Evolutionary conservation across 2,113 vertebrate species (phyloP), one percentile per base, ranked within the genome.

Genomic region (Myanophis thanlyinensis): DNA sequence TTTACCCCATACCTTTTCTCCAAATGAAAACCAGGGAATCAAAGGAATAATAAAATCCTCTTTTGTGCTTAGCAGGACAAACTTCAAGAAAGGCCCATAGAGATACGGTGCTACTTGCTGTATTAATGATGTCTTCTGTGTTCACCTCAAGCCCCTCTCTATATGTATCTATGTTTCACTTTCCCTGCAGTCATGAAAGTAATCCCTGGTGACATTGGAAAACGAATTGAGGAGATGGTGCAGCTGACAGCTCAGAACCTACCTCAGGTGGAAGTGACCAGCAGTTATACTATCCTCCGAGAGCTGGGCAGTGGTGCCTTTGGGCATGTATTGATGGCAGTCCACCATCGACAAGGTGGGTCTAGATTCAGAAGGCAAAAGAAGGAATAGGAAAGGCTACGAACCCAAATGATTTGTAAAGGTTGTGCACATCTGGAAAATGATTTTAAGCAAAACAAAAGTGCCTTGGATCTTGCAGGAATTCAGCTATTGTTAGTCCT

Each of bases 261-360:
- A 95, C 93, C 96, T 86, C 95, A 91, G 0, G 95, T 98, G 91
- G 97, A 98, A 92, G 98, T 98, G 23, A 96, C 98, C 0, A 96
- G 97, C 62, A 98, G 97, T 95, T 99, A 98, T 87, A 97, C 96
- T 84, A 97, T 99, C 94, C 92, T 99, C 91, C 98, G 98, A 91
- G 97, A 98, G 88, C 97, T 99, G 27, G 98, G 98, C 84, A 97
- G 98, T 0, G 98, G 98, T 56, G 98, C 98, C 20, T 99, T 98
- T 0, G 98, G 98, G 85, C 98, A 98, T 13, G 98, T 99, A 93
- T 97, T 99, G 96, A 96, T 99, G 46, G 98, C 98, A 5, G 96
- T 98, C 49, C 98, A 98, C 96, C 98, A 96, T 90, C 97, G 95
- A 88, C 97, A 97, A 97, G 98, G 98, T 99, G 91, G 93, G 97